phyloP scores from a whole-genome alignment of 2,797 vertebrate species.

The Lophura swinhoii region DNA sequence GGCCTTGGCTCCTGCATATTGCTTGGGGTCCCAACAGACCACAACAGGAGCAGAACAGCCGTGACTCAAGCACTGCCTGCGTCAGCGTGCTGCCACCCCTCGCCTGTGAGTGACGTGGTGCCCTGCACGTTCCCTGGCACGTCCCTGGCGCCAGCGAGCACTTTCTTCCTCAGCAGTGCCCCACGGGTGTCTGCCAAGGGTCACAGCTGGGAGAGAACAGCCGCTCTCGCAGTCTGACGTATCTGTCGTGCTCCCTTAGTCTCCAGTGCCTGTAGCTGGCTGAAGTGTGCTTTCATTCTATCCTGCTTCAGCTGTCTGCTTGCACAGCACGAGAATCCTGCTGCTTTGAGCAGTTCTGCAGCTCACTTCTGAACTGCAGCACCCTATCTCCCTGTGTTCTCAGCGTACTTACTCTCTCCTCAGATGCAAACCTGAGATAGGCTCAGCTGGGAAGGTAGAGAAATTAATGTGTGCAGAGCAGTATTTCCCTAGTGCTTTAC shows the following conservation, averaged over 20 bases:
- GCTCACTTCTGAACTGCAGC: fast-evolving
- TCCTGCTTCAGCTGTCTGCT: background rate
- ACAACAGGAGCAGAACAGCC: fast-evolving
- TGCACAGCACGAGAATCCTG: background rate
- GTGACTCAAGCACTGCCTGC: fast-evolving
- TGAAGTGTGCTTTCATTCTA: background rate
- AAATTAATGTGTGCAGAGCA: fast-evolving
- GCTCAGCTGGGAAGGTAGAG: background rate
- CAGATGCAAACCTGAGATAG: fast-evolving
- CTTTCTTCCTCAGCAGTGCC: fast-evolving
- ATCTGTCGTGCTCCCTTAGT: fast-evolving
- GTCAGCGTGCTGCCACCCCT: background rate
- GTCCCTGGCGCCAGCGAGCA: background rate
- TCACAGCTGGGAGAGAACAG: background rate
- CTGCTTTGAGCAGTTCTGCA: background rate
- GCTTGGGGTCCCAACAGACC: background rate
- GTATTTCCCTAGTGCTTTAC: background rate
- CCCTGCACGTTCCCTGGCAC: fast-evolving
- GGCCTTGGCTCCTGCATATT: fast-evolving
- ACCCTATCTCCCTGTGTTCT: background rate
- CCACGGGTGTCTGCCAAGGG: background rate
- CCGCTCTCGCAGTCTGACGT: fast-evolving
- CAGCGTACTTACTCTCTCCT: fast-evolving
- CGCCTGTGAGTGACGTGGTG: background rate
- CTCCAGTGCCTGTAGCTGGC: background rate